These are phyloP conservation scores for Dromaius novaehollandiae DNA, from an alignment of 2,113 vertebrate species.

Conservation along the genomic window DNA sequence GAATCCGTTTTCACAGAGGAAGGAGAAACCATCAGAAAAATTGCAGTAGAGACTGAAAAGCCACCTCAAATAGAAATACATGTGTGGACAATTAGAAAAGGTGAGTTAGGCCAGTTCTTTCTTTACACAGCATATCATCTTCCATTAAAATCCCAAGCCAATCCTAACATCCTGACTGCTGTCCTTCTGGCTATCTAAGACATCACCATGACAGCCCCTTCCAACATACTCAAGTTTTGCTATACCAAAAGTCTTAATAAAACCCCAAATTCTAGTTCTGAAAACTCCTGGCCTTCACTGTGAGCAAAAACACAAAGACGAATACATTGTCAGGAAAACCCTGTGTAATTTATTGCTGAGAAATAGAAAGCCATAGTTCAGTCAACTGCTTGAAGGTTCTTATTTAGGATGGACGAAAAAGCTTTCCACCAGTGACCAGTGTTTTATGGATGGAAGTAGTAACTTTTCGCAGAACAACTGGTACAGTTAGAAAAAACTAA, in stretches of 20 bases:
- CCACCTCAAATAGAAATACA: conserved; percentile 81
- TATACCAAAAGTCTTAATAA: background rate
- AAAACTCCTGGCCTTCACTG: background rate
- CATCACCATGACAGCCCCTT: background rate
- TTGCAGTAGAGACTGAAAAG: conserved; percentile 80
- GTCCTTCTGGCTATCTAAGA: background rate
- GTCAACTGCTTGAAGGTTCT: background rate
- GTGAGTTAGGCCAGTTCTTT: conserved; percentile 62
- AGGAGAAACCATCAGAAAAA: conserved; percentile 80
- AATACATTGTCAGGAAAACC: background rate
- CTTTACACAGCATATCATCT: background rate
- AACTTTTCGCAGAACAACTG: background rate
- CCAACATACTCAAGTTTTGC: background rate
- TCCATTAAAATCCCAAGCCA: background rate
- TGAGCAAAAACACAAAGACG: background rate
- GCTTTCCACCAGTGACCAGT: background rate
- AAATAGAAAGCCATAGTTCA: background rate
- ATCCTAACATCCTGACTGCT: background rate
- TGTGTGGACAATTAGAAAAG: conserved; percentile 81
- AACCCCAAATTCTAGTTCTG: background rate
- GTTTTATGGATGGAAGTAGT: background rate
- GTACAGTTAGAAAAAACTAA: background rate
- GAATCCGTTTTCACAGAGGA: conserved; percentile 77
- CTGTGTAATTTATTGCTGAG: background rate
- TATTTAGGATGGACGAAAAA: background rate